Evolutionary conservation across 2,113 vertebrate species (phyloP).

Genomic region (Coturnix japonica): DNA sequence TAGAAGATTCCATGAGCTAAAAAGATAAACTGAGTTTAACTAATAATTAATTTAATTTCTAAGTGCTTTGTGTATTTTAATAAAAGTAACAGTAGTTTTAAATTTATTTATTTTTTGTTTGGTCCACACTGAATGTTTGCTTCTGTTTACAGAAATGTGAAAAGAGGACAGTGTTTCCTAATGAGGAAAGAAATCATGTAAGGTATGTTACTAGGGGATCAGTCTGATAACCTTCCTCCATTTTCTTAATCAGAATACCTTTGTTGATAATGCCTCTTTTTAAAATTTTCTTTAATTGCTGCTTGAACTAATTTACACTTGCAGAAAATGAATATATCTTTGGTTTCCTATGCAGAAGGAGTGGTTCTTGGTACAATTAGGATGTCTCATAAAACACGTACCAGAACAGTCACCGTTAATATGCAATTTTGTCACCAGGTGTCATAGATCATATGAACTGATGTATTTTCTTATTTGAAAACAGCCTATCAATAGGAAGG

Average conservation of each 20-base stretch:
- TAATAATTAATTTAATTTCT: background rate
- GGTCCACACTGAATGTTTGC: background rate
- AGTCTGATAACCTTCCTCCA: background rate
- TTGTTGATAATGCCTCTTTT: background rate
- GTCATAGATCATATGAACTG: background rate
- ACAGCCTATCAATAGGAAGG: background rate
- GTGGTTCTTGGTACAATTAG: background rate
- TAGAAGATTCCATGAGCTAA: background rate
- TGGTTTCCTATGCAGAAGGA: fast-evolving
- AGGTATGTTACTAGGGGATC: background rate
- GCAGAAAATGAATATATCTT: background rate
- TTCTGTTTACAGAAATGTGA: background rate
- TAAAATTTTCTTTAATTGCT: background rate
- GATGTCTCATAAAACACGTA: background rate
- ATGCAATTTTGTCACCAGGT: background rate
- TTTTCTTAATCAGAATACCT: background rate
- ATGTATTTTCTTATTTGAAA: background rate
- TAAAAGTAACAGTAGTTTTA: background rate
- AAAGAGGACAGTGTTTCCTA: background rate
- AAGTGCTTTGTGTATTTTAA: fast-evolving
- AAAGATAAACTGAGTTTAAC: background rate
- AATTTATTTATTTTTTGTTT: background rate
- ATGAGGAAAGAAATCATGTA: background rate
- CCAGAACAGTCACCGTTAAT: background rate
- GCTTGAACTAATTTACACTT: background rate